A percentile compares a stretch with the other conserved stretches of the same genome.
phyloP scores from a whole-genome alignment of 2,113 vertebrate species.

The Pipa parva region DNA sequence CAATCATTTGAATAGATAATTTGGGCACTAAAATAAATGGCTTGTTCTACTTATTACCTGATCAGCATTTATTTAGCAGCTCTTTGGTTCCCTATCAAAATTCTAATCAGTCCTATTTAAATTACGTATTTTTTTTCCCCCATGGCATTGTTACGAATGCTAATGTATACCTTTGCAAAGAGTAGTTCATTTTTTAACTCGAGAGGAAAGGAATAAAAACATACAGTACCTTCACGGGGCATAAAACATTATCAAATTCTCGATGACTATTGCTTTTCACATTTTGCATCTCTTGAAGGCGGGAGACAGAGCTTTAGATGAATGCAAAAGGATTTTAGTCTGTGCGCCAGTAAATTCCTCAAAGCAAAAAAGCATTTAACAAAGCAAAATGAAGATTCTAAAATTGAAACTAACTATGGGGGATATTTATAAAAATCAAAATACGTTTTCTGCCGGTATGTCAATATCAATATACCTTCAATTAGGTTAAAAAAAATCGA shows the following conservation, averaged over 20 bases:
- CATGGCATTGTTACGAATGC: conserved; percentile 52
- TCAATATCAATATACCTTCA: too few relatives aligned
- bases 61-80: conserved; percentile 52
- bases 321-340: conserved; percentile 40
- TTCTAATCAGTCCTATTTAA: conserved; percentile 52
- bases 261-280: conserved; percentile 50
- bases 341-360: conserved; percentile 5
- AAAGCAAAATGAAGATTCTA: too few relatives aligned
- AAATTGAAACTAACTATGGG: too few relatives aligned
- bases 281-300: conserved; percentile 46
- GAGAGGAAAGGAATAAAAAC: conserved; percentile 52
- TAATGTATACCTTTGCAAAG: conserved; percentile 56
- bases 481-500: too few relatives aligned
- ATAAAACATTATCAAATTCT: conserved; percentile 51
- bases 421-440: too few relatives aligned
- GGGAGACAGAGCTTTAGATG: conserved; percentile 41
- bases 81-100: conserved; percentile 52
- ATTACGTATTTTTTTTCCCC: conserved; percentile 49
- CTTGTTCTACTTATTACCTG: conserved; percentile 52
- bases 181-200: conserved; percentile 57
- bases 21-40: conserved; percentile 50
- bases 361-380: too few relatives aligned
- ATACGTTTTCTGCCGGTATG: too few relatives aligned
- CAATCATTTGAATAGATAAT: conserved; percentile 47
- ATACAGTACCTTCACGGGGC: conserved; percentile 49